phyloP scores from a whole-genome alignment of 1,140 invertebrate species.

The Saccostrea glomerata region DNA sequence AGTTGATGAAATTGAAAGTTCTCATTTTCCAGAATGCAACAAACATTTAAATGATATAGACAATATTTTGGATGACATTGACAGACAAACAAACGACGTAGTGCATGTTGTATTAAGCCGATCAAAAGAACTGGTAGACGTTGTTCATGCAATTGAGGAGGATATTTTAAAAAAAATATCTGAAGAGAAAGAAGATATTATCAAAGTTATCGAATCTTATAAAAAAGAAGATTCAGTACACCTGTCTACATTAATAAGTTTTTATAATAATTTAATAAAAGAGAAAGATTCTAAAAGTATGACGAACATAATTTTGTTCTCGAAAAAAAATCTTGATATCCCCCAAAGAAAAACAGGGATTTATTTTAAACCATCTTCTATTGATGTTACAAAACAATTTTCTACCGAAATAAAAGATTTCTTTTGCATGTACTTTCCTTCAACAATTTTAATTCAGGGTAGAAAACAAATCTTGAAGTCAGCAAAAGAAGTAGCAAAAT shows the following conservation, averaged over 20 bases:
- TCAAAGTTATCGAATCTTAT: background rate
- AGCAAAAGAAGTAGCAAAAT: background rate
- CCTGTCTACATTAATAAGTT: background rate
- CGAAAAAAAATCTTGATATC: background rate
- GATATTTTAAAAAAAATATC: background rate
- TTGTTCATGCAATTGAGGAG: background rate
- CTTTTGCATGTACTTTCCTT: background rate
- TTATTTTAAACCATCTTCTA: background rate
- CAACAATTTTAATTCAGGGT: background rate
- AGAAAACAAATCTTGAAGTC: background rate
- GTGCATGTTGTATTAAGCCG: background rate
- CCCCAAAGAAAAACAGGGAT: background rate
- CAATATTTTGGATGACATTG: background rate
- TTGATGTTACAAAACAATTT: background rate
- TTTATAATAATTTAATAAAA: background rate
- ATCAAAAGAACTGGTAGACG: background rate
- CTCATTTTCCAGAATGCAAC: background rate
- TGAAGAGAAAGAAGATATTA: background rate
- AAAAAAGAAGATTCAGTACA: background rate
- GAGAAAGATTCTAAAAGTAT: background rate
- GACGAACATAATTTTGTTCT: background rate
- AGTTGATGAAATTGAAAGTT: background rate
- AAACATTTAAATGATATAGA: background rate
- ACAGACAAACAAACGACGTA: background rate
- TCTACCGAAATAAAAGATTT: background rate